These are phyloP conservation scores for Dreissena rostriformis DNA, from an alignment of 1,140 invertebrate species.

Conservation along the genomic window DNA sequence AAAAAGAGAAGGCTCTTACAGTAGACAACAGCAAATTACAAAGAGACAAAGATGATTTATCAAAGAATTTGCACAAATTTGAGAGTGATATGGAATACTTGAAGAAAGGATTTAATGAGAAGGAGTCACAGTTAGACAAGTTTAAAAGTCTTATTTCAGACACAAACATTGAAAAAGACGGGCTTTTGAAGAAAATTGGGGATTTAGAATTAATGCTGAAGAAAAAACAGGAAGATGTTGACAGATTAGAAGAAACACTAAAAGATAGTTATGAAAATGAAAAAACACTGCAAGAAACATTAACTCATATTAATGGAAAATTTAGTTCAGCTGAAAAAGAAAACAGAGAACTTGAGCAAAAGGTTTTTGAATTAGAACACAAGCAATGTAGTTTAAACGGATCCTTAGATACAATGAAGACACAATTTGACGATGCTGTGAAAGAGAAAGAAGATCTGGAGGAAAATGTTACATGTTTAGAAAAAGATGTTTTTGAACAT, in stretches of 20 bases:
- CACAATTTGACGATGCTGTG: slow-evolving; percentile 43
- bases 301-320: slow-evolving; percentile 13
- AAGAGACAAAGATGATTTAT: slow-evolving; percentile 43
- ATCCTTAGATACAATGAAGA: slow-evolving; percentile 39
- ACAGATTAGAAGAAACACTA: slow-evolving; percentile 14
- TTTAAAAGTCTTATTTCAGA: slow-evolving; percentile 31
- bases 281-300: neutral
- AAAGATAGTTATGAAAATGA: slow-evolving; percentile 13
- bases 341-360: slow-evolving; percentile 36
- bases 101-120: slow-evolving; percentile 32
- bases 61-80: slow-evolving; percentile 33
- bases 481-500: slow-evolving; percentile 21
- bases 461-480: slow-evolving; percentile 23
- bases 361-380: slow-evolving; percentile 43
- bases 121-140: slow-evolving; percentile 32
- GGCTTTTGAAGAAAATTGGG: slow-evolving; percentile 12
- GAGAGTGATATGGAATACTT: slow-evolving; percentile 37
- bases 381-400: slow-evolving; percentile 11
- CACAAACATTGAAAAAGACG: slow-evolving; percentile 30
- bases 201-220: neutral
- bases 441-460: slow-evolving; percentile 46
- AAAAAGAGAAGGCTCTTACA: slow-evolving; percentile 31
- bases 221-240: neutral
- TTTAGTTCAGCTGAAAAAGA: slow-evolving; percentile 12
- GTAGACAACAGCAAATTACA: slow-evolving; percentile 39